Conservation (phyloP, 2,797 vertebrate species). For the Halcyon leucocephala region DNA sequence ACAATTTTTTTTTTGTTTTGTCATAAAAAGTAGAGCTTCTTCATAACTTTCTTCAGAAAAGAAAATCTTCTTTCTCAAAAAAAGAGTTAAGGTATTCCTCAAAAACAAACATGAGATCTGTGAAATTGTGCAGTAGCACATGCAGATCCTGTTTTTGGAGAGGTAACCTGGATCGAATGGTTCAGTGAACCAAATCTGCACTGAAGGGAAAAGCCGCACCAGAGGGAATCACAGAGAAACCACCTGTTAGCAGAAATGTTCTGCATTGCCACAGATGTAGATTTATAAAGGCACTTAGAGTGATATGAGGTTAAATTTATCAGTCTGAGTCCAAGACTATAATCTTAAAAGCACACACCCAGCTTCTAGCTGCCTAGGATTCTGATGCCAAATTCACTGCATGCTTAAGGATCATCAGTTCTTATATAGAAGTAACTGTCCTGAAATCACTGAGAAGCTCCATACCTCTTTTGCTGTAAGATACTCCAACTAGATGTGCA, state of each 20-base stretch:
- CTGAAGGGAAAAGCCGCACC: background rate
- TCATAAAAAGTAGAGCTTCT: background rate
- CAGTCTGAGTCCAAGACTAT: background rate
- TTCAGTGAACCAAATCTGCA: background rate
- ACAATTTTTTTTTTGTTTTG: background rate
- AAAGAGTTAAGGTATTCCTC: background rate
- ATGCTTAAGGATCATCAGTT: background rate
- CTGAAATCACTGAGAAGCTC: background rate
- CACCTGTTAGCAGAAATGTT: background rate
- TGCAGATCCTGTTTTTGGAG: background rate
- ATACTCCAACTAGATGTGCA: background rate
- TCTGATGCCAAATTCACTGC: background rate
- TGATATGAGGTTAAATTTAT: background rate
- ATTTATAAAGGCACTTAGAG: background rate
- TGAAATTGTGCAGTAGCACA: background rate
- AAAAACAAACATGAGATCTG: background rate
- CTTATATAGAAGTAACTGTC: background rate
- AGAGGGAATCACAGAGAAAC: background rate
- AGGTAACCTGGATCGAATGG: background rate
- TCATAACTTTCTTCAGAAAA: background rate
- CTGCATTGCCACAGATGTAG: background rate
- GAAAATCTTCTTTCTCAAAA: background rate
- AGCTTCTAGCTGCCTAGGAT: background rate
- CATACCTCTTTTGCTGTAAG: background rate
- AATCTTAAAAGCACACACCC: background rate